Evolutionary conservation across 2,888 invertebrate genomes (phyloP), one percentile per base, ranked within the genome.

Genomic region (Hirudinaria manillensis): DNA sequence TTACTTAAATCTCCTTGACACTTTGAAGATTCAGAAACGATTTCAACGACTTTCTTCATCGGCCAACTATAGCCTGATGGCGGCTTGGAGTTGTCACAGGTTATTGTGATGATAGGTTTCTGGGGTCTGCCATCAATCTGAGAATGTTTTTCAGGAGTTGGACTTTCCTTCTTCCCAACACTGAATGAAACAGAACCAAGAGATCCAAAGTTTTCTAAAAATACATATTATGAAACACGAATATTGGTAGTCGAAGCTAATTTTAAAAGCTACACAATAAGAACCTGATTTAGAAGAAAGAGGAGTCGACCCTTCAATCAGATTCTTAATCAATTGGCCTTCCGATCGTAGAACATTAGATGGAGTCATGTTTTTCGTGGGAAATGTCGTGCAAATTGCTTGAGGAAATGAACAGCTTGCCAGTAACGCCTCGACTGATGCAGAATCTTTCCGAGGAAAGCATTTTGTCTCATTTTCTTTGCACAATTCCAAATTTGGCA

Each of bases 91-190:
- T 94, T 94, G 83, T 96, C 95, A 83, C 96, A 94, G 0, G 97
- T 97, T 13, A 97, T 94, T 0, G 95, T 96, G 76, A 97, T 97
- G 74, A 96, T 96, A 0, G 97, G 97, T 86, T 94, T 94, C 29
- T 61, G 61, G 19, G 29, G 24, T 45, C 16, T 45, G 13, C 45
- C 45, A 45, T 45, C 45, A n/a, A n/a, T n/a, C n/a, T n/a, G n/a
- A n/a, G n/a, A n/a, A n/a, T n/a, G n/a, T n/a, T n/a, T n/a, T 10
- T 45, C 13, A 45, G 45, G 13, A 45, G 45, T 45, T 45, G 45
- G 45, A 45, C 45, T 45, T 45, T 45, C 45, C 16, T 45, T 45
- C 13, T 45, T 45, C 16, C 45, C 45, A 45, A 16, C 1, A 16
- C 16, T 10, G 16, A 45, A 45, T 45, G 45, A 45, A 45, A 16